Evolutionary conservation across 2,888 invertebrate genomes (phyloP).

Genomic region (Helleia helle): DNA sequence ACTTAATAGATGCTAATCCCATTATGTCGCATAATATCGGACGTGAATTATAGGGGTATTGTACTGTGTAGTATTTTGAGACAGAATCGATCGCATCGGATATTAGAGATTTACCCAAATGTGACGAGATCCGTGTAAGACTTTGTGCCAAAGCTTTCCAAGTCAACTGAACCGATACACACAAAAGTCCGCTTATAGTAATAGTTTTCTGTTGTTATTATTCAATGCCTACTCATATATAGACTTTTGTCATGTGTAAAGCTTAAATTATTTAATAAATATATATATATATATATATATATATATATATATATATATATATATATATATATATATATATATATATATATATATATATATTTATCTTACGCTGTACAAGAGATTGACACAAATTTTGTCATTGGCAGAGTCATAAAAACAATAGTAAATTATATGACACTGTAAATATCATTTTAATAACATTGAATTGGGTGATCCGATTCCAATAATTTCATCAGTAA

Average conservation of each 20-base stretch:
- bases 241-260: too few relatives aligned
- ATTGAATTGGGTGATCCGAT: too few relatives aligned
- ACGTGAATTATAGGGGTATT: constrained; percentile 9
- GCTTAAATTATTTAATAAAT: too few relatives aligned
- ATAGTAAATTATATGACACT: too few relatives aligned
- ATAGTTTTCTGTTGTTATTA: constrained; percentile 38
- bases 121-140: constrained; percentile 55
- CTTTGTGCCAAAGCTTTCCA: constrained; percentile 47
- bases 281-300: too few relatives aligned
- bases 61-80: constrained; percentile 38
- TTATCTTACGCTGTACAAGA: background rate
- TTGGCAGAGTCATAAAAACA: too few relatives aligned
- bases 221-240: background rate
- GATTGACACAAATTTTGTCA: too few relatives aligned
- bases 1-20: constrained; percentile 3
- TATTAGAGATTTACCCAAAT: constrained; percentile 65
- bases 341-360: too few relatives aligned
- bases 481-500: too few relatives aligned
- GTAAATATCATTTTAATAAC: too few relatives aligned
- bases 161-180: constrained; percentile 35
- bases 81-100: constrained; percentile 45
- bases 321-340: too few relatives aligned
- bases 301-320: too few relatives aligned
- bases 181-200: constrained; percentile 46
- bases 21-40: background rate